Conservation (phyloP, 2,888 invertebrate species). For the Kuschelorhynchus macadamiae region DNA sequence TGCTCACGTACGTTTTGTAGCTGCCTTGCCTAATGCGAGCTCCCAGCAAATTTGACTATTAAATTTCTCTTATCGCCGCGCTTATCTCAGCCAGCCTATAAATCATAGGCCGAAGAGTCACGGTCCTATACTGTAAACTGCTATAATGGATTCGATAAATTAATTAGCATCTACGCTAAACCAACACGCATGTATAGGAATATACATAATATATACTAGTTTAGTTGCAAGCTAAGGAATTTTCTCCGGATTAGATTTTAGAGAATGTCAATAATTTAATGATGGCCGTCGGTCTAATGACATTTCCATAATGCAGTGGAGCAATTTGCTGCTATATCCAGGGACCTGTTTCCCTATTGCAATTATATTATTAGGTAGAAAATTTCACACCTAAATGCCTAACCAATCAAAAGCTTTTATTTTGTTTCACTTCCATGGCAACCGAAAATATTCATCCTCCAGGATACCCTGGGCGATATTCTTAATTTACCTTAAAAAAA, state of each 20-base stretch:
- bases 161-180: constrained; percentile 41
- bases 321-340: no score
- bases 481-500: no score
- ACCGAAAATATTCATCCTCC: no score
- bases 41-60: constrained; percentile 50
- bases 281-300: no score
- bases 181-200: constrained; percentile 34
- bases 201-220: neutral
- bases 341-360: no score
- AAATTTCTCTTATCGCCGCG: constrained; percentile 50
- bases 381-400: no score
- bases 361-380: no score
- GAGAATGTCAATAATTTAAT: no score
- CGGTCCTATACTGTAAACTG: constrained; percentile 45
- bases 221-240: constrained; percentile 4
- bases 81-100: constrained; percentile 49
- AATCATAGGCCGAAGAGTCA: constrained; percentile 50
- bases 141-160: constrained; percentile 48
- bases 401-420: no score
- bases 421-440: no score
- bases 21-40: constrained; percentile 37
- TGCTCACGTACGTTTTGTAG: constrained; percentile 49
- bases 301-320: no score
- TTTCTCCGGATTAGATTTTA: neutral
- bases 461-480: no score